Evolutionary conservation across 2,797 vertebrate genomes (phyloP).

Genomic region (Ctenopoma multispine): DNA sequence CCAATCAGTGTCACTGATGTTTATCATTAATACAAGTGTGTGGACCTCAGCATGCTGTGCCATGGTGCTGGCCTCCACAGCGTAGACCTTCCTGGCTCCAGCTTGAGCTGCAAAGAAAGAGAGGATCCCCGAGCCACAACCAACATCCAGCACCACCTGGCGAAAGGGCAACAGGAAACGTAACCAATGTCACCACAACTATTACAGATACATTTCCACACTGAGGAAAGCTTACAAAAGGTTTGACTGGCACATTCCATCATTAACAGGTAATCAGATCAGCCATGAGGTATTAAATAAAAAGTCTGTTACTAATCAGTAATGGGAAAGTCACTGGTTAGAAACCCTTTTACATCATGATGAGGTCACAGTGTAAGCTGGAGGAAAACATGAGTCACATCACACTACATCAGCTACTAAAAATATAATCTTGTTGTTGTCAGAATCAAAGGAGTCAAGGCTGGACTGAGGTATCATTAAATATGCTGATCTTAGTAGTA

Average conservation of each 20-base stretch:
- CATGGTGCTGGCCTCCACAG: slow-evolving; percentile 97
- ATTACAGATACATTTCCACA: neutral
- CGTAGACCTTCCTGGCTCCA: slow-evolving; percentile 95
- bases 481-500: no score
- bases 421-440: no score
- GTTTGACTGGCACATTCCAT: neutral
- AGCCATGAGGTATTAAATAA: neutral
- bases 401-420: no score
- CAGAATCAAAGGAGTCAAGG: no score
- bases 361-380: no score
- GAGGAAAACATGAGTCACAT: no score
- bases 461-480: no score
- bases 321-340: no score
- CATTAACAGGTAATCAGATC: neutral
- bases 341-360: no score
- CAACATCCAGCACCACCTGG: slow-evolving; percentile 95
- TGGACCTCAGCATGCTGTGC: slow-evolving; percentile 95
- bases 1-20: neutral
- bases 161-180: neutral
- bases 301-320: neutral
- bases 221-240: neutral
- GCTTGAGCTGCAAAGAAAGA: slow-evolving; percentile 97
- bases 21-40: neutral
- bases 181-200: neutral
- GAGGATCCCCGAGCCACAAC: slow-evolving; percentile 96